These are phyloP conservation scores for Eupithecia pulchellata DNA, from an alignment of 2,888 invertebrate genomes.

Conservation along the genomic window DNA sequence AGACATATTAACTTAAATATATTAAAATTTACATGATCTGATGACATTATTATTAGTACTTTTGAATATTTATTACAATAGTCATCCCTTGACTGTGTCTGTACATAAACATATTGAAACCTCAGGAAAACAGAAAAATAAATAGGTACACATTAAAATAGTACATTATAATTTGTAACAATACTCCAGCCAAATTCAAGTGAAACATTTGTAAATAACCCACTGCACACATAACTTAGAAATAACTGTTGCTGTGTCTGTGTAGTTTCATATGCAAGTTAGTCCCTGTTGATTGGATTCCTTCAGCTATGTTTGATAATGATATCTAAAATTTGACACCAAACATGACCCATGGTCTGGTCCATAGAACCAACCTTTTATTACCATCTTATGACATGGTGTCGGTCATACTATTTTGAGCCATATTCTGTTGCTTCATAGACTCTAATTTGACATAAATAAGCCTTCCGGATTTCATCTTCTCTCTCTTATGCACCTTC, in stretches of 20 bases:
- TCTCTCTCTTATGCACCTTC: slow-evolving; percentile 75
- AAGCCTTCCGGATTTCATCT: slow-evolving; percentile 69
- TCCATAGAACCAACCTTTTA: neutral
- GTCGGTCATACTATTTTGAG: neutral
- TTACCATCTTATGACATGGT: neutral
- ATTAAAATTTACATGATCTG: no score
- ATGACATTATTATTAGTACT: no score
- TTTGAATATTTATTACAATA: no score
- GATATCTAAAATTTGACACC: neutral
- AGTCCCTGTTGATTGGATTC: neutral
- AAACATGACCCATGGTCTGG: neutral
- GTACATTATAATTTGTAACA: no score
- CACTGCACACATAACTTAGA: neutral
- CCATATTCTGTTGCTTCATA: slow-evolving; percentile 49
- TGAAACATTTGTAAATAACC: neutral
- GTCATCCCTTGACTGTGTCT: no score
- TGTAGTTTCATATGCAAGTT: neutral
- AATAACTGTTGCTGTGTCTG: neutral
- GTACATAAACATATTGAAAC: no score
- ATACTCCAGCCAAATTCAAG: neutral
- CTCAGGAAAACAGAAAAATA: no score
- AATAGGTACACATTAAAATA: no score
- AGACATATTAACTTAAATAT: no score
- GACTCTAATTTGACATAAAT: slow-evolving; percentile 68
- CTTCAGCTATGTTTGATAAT: neutral